Evolutionary conservation across 2,797 vertebrate genomes (phyloP), one percentile per base, ranked within the genome.

Genomic region (Dromococcyx pavoninus): DNA sequence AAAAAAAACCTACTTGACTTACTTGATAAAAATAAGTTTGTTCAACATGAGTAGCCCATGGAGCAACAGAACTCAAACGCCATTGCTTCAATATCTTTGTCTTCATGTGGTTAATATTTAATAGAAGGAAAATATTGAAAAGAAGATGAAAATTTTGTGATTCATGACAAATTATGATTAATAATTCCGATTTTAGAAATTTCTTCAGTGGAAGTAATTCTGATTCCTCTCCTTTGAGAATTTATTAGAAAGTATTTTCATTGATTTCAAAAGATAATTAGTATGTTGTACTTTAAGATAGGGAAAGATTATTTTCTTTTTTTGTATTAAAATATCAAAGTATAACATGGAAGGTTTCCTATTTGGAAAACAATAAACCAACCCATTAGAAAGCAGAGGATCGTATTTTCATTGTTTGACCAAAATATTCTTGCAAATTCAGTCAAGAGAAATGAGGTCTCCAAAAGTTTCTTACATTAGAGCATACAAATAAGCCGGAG

Each of bases 21-120:
- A n/a, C n/a, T n/a, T n/a, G n/a, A n/a, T 67, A 56, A 95, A 95
- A 95, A 62, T 75, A 73, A 74, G 54, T 89, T 85, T 69, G 2
- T 75, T 75, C 19, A 80, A 56, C 6, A 1, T 57, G 86, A 92
- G 22, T 74, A 84, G 21, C 15, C 23, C 43, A 53, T 12, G 14
- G 17, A 73, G 24, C 30, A 24, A 39, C 27, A 69, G 57, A 85
- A 33, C 21, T 79, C 18, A 64, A 66, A 25, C 2, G 9, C 6
- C 10, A 51, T 9, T 81, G 24, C 28, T 35, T 77, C 46, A 33
- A 1, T 85, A 24, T 65, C 16, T 39, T 44, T 84, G 13, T 67
- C 23, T 94, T 84, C 39, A 16, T 76, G 23, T 33, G 10, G 13
- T 70, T 94, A 72, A 66, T 75, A 81, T 41, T 86, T 86, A 86